Percentiles rank a stretch among this genome's conserved stretches.
Conservation (phyloP, 2,888 invertebrate species). For the Trachelus troglodyta region DNA sequence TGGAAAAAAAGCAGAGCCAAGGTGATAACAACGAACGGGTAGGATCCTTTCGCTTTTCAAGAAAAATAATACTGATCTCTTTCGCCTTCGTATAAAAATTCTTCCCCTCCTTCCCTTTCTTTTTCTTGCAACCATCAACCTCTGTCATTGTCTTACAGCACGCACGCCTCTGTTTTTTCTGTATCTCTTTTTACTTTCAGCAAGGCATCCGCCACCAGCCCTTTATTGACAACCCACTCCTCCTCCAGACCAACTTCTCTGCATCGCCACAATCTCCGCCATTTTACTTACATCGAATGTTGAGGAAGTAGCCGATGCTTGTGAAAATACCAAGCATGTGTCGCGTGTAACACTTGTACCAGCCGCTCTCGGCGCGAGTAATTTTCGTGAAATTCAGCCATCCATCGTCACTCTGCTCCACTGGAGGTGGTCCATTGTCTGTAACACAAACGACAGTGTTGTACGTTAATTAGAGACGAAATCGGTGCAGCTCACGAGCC, state of each 20-base stretch:
- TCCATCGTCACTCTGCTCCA: conserved; percentile 80
- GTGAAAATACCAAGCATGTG: conserved; percentile 88
- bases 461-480: neutral
- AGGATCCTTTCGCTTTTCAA: neutral
- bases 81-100: neutral
- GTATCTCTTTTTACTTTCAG: neutral
- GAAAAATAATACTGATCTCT: neutral
- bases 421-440: conserved; percentile 66
- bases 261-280: neutral
- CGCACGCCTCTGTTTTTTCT: neutral
- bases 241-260: neutral
- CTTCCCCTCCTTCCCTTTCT: neutral
- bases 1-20: conserved; percentile 23
- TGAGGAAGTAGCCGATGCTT: conserved; percentile 91
- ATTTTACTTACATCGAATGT: conserved; percentile 83
- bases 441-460: conserved; percentile 45
- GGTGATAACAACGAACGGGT: conserved; percentile 9
- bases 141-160: neutral
- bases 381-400: conserved; percentile 88
- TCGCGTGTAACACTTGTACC: conserved; percentile 91
- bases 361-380: conserved; percentile 84
- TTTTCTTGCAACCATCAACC: neutral
- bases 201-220: neutral
- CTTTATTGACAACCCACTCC: neutral
- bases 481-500: neutral